Evolutionary conservation across 2,888 invertebrate species (phyloP).

Genomic region (Drosophila vallismaia): DNA sequence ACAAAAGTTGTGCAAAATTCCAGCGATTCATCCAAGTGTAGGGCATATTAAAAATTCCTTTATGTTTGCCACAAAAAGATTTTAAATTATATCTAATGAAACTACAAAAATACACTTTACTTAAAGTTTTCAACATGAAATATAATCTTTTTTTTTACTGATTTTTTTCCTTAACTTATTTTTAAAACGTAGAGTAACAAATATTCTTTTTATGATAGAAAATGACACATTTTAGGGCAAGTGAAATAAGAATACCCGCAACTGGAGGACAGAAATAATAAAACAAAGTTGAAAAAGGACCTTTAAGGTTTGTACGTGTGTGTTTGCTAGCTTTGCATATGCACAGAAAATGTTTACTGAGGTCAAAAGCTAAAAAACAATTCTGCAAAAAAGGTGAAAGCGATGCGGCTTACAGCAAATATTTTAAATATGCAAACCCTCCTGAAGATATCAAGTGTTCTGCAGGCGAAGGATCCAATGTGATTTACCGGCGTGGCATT

Average conservation of each 20-base stretch:
- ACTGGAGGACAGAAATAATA: constrained; percentile 1
- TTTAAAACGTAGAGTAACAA: not conserved
- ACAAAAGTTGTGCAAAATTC: constrained; percentile 56
- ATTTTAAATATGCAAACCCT: constrained; percentile 36
- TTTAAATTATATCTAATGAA: not conserved
- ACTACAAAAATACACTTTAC: not conserved
- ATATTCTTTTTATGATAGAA: not conserved
- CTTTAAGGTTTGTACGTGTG: constrained; percentile 2
- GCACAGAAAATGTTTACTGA: constrained; percentile 23
- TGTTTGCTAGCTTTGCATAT: constrained; percentile 29
- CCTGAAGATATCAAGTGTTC: constrained; percentile 17
- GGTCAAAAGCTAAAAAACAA: constrained; percentile 25
- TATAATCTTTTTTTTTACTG: not conserved
- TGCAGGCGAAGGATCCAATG: constrained; percentile 11
- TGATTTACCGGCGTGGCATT: constrained; percentile 10
- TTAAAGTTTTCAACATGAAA: not conserved
- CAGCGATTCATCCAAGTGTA: constrained; percentile 64
- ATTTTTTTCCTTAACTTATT: not conserved
- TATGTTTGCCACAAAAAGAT: constrained; percentile 19
- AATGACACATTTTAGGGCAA: not conserved
- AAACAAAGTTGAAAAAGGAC: not conserved
- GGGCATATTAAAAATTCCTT: constrained; percentile 52
- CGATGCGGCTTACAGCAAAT: constrained; percentile 26
- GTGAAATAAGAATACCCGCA: not conserved
- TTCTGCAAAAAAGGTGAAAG: constrained; percentile 25